These are phyloP conservation scores for Apostichopus japonicus DNA, from an alignment of 35 echinoderm and acorn worm genomes.

Conservation along the genomic window DNA sequence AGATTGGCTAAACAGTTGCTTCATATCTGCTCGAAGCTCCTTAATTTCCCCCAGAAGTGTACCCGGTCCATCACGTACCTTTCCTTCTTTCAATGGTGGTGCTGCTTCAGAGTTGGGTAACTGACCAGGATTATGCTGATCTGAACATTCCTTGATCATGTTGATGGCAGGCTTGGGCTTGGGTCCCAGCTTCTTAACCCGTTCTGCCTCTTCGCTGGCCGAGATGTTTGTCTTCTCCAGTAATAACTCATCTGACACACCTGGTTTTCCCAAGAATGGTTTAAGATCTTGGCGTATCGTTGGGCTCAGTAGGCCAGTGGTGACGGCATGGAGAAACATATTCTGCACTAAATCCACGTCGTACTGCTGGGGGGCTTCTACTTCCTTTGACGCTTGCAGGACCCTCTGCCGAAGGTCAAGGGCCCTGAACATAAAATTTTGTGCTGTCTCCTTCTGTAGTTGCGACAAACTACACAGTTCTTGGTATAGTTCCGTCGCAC, in stretches of 20 bases:
- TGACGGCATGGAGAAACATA: too few species aligned
- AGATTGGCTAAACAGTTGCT: background rate
- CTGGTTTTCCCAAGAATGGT: background rate
- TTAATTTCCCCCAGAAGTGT: background rate
- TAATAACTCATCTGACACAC: conserved; percentile 48
- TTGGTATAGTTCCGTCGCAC: too few species aligned
- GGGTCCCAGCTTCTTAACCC: background rate
- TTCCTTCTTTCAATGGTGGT: background rate
- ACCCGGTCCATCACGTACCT: background rate
- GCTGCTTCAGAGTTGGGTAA: background rate
- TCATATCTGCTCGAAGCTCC: background rate
- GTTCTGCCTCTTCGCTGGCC: background rate
- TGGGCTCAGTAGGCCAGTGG: background rate
- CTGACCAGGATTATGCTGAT: background rate
- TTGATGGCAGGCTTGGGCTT: background rate
- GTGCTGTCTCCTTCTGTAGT: background rate
- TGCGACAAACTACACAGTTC: conserved; percentile 38
- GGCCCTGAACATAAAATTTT: too few species aligned
- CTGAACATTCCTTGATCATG: background rate
- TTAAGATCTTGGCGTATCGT: conserved; percentile 16
- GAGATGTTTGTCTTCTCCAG: conserved; percentile 25
- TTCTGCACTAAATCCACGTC: too few species aligned
- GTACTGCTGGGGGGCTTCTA: background rate
- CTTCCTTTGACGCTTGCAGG: background rate
- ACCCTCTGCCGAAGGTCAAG: conserved; percentile 60